Conservation (phyloP, 2,113 vertebrate genomes). For the Phylloscopus trochiloides region DNA sequence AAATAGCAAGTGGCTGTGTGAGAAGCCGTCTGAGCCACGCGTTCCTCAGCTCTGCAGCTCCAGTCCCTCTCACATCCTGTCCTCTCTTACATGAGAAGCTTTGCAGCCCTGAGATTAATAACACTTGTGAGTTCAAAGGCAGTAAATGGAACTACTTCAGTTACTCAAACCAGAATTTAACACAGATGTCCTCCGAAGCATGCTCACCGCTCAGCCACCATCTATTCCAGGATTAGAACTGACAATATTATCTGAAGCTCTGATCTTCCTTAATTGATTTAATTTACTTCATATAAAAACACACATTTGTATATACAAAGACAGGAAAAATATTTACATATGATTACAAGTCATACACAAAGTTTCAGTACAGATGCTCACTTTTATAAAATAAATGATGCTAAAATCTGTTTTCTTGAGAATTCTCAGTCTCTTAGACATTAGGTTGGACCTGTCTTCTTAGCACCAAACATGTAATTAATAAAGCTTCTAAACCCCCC, state of each 20-base stretch:
- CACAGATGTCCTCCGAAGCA: constrained; percentile 3
- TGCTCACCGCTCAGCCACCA: background rate
- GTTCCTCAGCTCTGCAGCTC: background rate
- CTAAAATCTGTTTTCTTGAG: background rate
- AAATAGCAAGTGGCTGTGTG: background rate
- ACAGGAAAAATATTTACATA: constrained; percentile 11
- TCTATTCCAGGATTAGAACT: background rate
- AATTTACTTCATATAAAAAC: constrained; percentile 49
- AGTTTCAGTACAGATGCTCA: background rate
- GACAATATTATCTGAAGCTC: background rate
- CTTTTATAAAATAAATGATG: background rate
- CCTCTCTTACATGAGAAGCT: background rate
- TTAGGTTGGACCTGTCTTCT: background rate
- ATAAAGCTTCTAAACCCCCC: background rate
- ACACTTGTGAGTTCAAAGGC: constrained; percentile 42
- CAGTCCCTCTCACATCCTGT: constrained; percentile 40
- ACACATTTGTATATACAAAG: constrained; percentile 22
- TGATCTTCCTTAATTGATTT: constrained; percentile 45
- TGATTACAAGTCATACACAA: background rate
- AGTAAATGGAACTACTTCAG: background rate
- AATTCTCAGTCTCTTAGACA: background rate
- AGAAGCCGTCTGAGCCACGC: background rate
- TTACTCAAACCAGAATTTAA: background rate
- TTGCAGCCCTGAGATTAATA: background rate
- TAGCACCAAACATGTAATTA: background rate